Percentiles rank a stretch among this genome's conserved stretches.
phyloP scores from a whole-genome alignment of 37 sponge, comb jelly and placozoan genomes.

The Chondrosia reniformis region DNA sequence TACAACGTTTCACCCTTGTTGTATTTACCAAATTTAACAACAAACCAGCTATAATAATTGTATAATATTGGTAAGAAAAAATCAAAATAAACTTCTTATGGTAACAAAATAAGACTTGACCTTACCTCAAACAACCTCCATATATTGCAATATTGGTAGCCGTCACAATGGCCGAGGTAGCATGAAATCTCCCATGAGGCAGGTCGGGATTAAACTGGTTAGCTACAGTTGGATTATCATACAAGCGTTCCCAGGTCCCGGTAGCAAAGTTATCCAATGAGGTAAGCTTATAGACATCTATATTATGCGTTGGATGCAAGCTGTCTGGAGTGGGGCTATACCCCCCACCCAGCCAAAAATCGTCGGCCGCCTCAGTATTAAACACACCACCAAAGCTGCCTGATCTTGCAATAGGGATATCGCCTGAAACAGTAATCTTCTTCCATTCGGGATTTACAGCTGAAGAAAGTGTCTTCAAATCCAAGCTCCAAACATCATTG shows the following conservation, averaged over 20 bases:
- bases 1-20: too few species aligned
- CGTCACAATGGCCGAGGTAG: constrained; percentile 33
- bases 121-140: constrained; percentile 64
- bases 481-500: constrained; percentile 47
- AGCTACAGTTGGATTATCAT: constrained; percentile 11
- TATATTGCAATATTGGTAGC: constrained; percentile 25
- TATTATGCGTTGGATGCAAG: constrained; percentile 13
- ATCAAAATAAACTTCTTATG: too few species aligned
- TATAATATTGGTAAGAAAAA: too few species aligned
- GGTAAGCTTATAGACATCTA: constrained; percentile 44
- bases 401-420: constrained; percentile 25
- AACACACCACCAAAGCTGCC: constrained; percentile 39
- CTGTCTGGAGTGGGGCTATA: constrained; percentile 22
- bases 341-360: constrained; percentile 42
- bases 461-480: not conserved
- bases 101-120: too few species aligned
- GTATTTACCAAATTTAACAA: too few species aligned
- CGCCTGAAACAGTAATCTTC: not conserved
- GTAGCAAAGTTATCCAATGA: not conserved
- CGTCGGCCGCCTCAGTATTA: constrained; percentile 1
- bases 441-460: too few species aligned
- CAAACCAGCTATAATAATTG: too few species aligned
- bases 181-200: constrained; percentile 43
- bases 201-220: constrained; percentile 42
- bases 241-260: constrained; percentile 29